A percentile compares a stretch with the other conserved stretches of the same genome.
These are phyloP conservation scores for Pararge aegeria DNA, from an alignment of 1,140 invertebrate species.

Conservation along the genomic window DNA sequence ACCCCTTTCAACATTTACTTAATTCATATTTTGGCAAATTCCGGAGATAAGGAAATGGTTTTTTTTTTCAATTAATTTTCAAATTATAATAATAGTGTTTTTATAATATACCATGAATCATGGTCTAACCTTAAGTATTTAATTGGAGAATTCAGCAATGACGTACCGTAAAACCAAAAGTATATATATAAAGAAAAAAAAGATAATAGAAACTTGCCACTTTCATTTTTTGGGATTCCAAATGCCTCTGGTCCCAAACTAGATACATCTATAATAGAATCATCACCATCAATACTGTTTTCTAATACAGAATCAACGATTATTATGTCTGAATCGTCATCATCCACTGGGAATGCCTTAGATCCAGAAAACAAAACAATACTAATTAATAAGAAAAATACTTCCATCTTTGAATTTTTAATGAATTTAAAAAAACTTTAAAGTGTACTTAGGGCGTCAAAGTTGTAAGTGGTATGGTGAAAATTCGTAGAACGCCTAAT, in stretches of 20 bases:
- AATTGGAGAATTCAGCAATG: too few species aligned
- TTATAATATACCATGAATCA: too few species aligned
- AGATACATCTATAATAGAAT: constrained; percentile 19
- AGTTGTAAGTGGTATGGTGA: constrained; percentile 2
- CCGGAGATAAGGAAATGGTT: too few species aligned
- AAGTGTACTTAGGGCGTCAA: background rate
- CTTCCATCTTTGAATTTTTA: background rate
- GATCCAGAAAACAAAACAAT: constrained; percentile 10
- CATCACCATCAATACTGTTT: constrained; percentile 14
- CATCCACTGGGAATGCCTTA: constrained; percentile 13
- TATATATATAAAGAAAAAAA: background rate
- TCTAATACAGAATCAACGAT: constrained; percentile 5
- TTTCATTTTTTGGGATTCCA: constrained; percentile 17
- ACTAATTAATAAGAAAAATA: background rate
- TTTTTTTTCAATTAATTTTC: too few species aligned
- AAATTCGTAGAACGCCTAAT: constrained; percentile 11
- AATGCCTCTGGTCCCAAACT: constrained; percentile 23
- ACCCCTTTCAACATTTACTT: too few species aligned
- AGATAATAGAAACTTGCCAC: constrained; percentile 17
- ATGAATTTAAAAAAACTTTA: background rate
- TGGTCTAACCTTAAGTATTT: too few species aligned
- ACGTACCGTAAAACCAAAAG: too few species aligned
- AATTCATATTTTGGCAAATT: too few species aligned
- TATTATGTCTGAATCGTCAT: constrained; percentile 16
- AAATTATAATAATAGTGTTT: too few species aligned